phyloP scores from a whole-genome alignment of 37 sponge, comb jelly and placozoan species.

The Haliclona indistincta region DNA sequence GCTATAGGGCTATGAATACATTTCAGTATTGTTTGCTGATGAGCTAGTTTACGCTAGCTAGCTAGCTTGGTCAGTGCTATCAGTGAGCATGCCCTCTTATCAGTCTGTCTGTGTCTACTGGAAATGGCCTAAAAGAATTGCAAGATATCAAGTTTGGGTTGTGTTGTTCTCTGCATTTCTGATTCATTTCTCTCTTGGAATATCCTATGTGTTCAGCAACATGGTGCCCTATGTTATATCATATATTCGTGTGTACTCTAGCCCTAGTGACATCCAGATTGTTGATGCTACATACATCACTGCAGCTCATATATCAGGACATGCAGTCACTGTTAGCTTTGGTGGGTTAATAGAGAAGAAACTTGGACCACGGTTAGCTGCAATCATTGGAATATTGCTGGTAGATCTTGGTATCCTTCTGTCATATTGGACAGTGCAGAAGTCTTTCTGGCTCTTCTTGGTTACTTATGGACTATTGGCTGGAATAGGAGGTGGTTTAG shows the following conservation, averaged over 20 bases:
- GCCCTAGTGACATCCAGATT: constrained; percentile 22
- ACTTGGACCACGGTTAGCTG: constrained; percentile 75
- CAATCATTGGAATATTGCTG: constrained; percentile 63
- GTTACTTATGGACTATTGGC: constrained; percentile 82
- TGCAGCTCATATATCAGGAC: constrained; percentile 54
- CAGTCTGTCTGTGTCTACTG: neutral
- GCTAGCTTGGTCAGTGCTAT: too few relatives aligned
- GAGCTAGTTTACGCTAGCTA: too few relatives aligned
- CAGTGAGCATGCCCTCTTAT: neutral
- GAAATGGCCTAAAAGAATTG: neutral
- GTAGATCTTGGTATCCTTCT: constrained; percentile 41
- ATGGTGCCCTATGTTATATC: constrained; percentile 85
- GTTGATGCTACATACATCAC: constrained; percentile 54
- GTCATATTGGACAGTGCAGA: constrained; percentile 38
- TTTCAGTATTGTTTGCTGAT: too few relatives aligned
- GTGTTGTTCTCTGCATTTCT: constrained; percentile 69
- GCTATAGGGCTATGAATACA: too few relatives aligned
- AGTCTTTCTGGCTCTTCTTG: constrained; percentile 68
- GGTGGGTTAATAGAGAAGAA: constrained; percentile 79
- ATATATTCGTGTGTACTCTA: constrained; percentile 60
- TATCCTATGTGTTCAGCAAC: constrained; percentile 75
- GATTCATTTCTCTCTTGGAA: constrained; percentile 86
- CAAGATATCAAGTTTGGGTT: neutral
- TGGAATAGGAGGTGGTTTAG: constrained; percentile 81
- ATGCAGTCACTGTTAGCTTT: constrained; percentile 66